These are phyloP conservation scores for Atta cephalotes DNA, from an alignment of 1,140 invertebrate species.

Conservation along the genomic window DNA sequence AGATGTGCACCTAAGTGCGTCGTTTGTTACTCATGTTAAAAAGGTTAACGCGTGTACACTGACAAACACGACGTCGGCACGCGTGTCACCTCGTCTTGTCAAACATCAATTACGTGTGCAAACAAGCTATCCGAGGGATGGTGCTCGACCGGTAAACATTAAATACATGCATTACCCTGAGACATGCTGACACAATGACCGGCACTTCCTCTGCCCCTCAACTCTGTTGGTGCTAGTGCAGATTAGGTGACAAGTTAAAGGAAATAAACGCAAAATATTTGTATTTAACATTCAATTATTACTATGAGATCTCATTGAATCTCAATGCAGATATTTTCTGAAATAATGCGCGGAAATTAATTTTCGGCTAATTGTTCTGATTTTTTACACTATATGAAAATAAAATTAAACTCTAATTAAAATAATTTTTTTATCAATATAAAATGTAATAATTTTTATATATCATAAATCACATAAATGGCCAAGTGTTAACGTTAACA, in stretches of 20 bases:
- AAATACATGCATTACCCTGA: slow-evolving; percentile 72
- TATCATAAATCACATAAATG: neutral
- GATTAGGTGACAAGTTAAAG: slow-evolving; percentile 46
- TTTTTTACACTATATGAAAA: neutral
- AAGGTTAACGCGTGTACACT: slow-evolving; percentile 64
- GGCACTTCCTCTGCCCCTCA: slow-evolving; percentile 49
- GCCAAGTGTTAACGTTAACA: neutral
- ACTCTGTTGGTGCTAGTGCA: slow-evolving; percentile 30
- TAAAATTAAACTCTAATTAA: neutral
- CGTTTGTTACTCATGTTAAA: slow-evolving; percentile 63
- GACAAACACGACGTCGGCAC: slow-evolving; percentile 71
- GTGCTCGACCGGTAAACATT: slow-evolving; percentile 71
- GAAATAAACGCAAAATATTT: slow-evolving; percentile 22
- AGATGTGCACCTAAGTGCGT: slow-evolving; percentile 46
- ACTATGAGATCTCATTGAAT: neutral
- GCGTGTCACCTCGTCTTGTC: slow-evolving; percentile 73
- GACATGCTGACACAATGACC: slow-evolving; percentile 73
- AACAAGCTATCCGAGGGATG: slow-evolving; percentile 74
- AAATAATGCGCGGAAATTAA: neutral
- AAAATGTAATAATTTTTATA: slow-evolving; percentile 14
- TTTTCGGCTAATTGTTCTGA: neutral
- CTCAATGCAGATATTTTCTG: neutral
- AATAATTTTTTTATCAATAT: slow-evolving; percentile 8
- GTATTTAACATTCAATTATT: neutral
- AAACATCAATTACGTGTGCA: slow-evolving; percentile 83